These are phyloP conservation scores for Melanotaenia duboulayi DNA, from an alignment of 2,113 vertebrate species.

Conservation along the genomic window DNA sequence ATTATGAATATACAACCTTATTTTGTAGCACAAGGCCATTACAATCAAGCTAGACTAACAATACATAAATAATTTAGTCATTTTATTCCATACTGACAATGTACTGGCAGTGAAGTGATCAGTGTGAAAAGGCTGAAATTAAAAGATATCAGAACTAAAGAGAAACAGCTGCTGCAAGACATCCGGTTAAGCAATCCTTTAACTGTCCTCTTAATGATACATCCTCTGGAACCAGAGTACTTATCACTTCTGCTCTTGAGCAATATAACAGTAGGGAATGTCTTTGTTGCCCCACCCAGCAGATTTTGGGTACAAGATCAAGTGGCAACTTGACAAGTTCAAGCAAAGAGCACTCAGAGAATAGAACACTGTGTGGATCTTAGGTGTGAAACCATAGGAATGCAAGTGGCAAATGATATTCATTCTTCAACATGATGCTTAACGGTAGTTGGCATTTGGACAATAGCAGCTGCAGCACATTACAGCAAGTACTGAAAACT, in stretches of 20 bases:
- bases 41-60: slow-evolving; percentile 10
- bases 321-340: slow-evolving; percentile 75
- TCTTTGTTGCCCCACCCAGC: slow-evolving; percentile 56
- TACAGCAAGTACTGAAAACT: background rate
- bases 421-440: slow-evolving; percentile 56
- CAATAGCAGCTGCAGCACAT: background rate
- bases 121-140: background rate
- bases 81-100: background rate
- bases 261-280: slow-evolving; percentile 54
- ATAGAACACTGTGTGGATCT: slow-evolving; percentile 62
- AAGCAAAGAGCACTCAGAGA: slow-evolving; percentile 61
- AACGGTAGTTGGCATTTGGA: slow-evolving; percentile 46
- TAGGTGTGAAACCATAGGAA: slow-evolving; percentile 71
- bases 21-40: background rate
- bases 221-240: slow-evolving; percentile 13
- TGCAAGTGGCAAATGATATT: slow-evolving; percentile 61
- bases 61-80: slow-evolving; percentile 2
- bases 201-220: slow-evolving; percentile 23
- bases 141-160: background rate
- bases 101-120: background rate
- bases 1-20: background rate
- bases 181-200: slow-evolving; percentile 49
- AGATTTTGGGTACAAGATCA: slow-evolving; percentile 54
- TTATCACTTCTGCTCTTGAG: slow-evolving; percentile 57
- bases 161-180: slow-evolving; percentile 6